These are phyloP conservation scores for Pollimyrus isidori DNA, from an alignment of 2,113 vertebrate genomes.

Conservation along the genomic window DNA sequence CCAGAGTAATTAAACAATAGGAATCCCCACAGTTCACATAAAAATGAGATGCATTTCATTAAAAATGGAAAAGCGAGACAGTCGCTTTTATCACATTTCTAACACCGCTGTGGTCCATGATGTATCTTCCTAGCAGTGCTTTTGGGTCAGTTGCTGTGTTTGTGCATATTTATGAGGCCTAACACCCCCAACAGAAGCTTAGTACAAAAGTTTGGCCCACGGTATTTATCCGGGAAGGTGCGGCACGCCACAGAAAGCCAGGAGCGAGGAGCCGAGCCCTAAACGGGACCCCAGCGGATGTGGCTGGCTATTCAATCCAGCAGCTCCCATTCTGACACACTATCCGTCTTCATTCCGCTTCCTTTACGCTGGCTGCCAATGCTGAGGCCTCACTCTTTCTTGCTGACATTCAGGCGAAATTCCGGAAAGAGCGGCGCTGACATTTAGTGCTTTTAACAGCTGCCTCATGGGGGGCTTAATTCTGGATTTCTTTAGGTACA, in stretches of 20 bases:
- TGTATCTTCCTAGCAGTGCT: neutral
- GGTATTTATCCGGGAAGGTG: neutral
- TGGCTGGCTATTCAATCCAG: neutral
- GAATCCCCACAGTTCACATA: neutral
- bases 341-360: neutral
- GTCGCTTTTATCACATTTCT: neutral
- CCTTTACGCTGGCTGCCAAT: constrained; percentile 13
- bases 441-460: constrained; percentile 32
- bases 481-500: constrained; percentile 23
- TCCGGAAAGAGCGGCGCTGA: constrained; percentile 26
- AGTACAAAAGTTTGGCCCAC: neutral
- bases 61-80: neutral
- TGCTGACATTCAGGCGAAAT: constrained; percentile 34
- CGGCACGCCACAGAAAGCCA: neutral
- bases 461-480: constrained; percentile 24
- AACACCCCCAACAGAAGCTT: neutral
- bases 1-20: neutral
- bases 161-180: neutral
- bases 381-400: constrained; percentile 17
- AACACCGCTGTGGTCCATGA: neutral
- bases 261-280: neutral
- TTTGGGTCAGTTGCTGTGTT: neutral
- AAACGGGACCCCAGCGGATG: neutral
- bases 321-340: neutral
- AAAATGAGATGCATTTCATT: neutral